Conservation (phyloP, 2,888 invertebrate genomes). For the Ypsolopha sequella region DNA sequence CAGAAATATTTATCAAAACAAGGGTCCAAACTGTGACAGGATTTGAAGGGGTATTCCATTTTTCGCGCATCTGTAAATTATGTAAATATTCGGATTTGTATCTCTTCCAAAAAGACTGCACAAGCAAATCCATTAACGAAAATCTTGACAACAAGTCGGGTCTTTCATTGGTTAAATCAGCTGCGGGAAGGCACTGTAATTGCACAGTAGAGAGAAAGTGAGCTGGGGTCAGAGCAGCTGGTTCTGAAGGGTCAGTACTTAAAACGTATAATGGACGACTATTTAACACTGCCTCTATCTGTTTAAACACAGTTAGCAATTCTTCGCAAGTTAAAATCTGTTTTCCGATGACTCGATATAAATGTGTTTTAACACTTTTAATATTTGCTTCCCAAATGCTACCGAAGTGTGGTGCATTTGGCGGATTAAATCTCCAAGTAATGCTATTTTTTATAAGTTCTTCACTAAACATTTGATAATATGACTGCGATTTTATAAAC, state of each 20-base stretch:
- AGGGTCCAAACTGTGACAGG: too few species aligned
- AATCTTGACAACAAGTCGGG: background rate
- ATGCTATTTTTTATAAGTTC: background rate
- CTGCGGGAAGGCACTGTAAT: too few species aligned
- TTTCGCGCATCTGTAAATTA: background rate
- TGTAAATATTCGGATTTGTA: background rate
- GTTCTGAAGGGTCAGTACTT: too few species aligned
- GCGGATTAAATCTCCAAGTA: background rate
- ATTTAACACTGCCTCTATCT: too few species aligned
- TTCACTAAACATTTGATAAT: background rate
- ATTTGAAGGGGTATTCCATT: too few species aligned
- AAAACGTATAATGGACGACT: too few species aligned
- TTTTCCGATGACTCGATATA: conserved; percentile 4
- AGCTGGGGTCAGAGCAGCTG: too few species aligned
- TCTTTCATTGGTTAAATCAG: too few species aligned
- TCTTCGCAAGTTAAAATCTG: conserved; percentile 5
- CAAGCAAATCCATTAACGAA: background rate
- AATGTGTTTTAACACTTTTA: conserved; percentile 4
- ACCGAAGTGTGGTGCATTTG: conserved; percentile 2
- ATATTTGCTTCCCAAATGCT: conserved; percentile 2
- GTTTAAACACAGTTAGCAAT: too few species aligned
- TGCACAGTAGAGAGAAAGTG: too few species aligned
- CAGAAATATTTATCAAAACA: too few species aligned
- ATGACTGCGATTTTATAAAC: background rate
- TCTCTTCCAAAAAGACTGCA: background rate